Conservation (phyloP, 2,113 vertebrate species). For the Plestiodon gilberti region DNA sequence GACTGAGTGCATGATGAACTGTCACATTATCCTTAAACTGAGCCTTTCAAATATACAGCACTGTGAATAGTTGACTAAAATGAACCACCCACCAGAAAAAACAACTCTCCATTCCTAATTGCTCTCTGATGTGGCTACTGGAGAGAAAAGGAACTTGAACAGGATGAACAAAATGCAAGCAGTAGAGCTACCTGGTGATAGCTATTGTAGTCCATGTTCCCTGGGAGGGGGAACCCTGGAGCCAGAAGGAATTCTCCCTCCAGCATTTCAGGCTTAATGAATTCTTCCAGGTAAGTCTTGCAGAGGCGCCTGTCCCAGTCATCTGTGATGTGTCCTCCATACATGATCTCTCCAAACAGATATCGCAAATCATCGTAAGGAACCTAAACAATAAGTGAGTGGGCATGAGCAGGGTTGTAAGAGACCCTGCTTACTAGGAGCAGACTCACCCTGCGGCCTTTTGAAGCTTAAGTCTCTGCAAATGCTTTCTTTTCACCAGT, state of each 20-base stretch:
- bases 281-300: conserved; percentile 91
- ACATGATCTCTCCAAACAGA: conserved; percentile 98
- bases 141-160: background rate
- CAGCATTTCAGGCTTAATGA: conserved; percentile 91
- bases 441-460: background rate
- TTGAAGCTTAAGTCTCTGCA: background rate
- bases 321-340: conserved; percentile 95
- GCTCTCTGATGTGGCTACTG: conserved; percentile 17
- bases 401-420: fast-evolving
- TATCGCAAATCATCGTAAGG: conserved; percentile 94
- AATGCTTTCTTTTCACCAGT: background rate
- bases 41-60: conserved; percentile 38
- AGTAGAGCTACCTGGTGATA: conserved; percentile 87
- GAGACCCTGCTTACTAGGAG: background rate
- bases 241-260: conserved; percentile 88
- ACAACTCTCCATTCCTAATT: conserved; percentile 17
- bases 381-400: conserved; percentile 76
- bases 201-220: conserved; percentile 88
- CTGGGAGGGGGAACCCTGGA: conserved; percentile 88
- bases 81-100: conserved; percentile 22
- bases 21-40: conserved; percentile 53
- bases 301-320: conserved; percentile 96
- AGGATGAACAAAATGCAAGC: conserved; percentile 16
- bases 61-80: conserved; percentile 8
- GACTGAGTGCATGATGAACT: conserved; percentile 58